Conservation (phyloP, 2,113 vertebrate species). For the Haemorhous mexicanus region DNA sequence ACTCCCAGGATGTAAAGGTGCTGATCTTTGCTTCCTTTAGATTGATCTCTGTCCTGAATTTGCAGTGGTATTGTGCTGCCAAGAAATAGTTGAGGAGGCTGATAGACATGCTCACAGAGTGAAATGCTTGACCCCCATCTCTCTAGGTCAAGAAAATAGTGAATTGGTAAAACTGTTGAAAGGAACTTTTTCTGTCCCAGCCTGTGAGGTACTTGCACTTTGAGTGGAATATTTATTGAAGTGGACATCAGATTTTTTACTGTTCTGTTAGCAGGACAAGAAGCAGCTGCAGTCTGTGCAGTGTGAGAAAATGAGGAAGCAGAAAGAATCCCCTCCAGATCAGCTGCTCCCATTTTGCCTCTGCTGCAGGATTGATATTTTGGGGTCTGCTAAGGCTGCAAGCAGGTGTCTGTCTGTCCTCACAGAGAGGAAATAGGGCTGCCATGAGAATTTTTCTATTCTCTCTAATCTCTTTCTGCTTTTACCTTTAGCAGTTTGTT, state of each 20-base stretch:
- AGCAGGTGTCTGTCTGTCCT: not conserved
- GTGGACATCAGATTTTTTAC: not conserved
- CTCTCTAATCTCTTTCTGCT: not conserved
- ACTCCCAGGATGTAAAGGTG: not conserved
- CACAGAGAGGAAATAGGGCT: not conserved
- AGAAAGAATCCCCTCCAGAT: not conserved
- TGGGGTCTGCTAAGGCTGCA: not conserved
- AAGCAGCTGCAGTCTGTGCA: not conserved
- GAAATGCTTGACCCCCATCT: not conserved
- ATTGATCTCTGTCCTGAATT: not conserved
- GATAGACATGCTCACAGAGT: not conserved
- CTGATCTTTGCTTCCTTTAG: not conserved
- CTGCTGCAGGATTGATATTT: not conserved
- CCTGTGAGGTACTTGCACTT: not conserved
- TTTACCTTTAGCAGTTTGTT: slow-evolving; percentile 25
- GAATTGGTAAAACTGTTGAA: not conserved
- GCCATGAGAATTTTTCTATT: not conserved
- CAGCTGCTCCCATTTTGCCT: not conserved
- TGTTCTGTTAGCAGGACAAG: not conserved
- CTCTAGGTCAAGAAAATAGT: not conserved
- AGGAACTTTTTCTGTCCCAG: not conserved
- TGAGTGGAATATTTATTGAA: not conserved
- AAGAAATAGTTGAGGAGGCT: not conserved
- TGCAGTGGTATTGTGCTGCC: not conserved
- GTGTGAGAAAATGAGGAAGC: not conserved